Percentiles rank a stretch among this genome's conserved stretches.
Conservation (phyloP, 2,888 invertebrate species). For the Sinohyriopsis cumingii region DNA sequence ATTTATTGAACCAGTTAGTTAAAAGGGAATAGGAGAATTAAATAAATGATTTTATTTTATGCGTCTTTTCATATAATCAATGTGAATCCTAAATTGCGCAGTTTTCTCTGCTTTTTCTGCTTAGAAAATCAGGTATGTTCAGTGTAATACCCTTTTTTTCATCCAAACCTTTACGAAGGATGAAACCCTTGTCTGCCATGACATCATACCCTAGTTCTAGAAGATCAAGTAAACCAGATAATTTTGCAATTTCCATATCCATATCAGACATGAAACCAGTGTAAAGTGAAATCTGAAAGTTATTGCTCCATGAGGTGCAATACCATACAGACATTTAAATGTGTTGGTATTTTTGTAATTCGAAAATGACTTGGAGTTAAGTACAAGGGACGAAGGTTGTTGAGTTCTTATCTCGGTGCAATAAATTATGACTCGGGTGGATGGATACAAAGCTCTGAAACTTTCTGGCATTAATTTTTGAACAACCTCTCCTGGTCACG, state of each 20-base stretch:
- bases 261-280: slow-evolving; percentile 18
- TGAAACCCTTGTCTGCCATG: too few species aligned
- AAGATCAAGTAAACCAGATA: slow-evolving; percentile 20
- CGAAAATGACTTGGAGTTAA: slow-evolving; percentile 14
- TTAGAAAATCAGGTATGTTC: slow-evolving; percentile 13
- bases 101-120: slow-evolving; percentile 10
- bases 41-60: too few species aligned
- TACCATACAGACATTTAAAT: slow-evolving; percentile 23
- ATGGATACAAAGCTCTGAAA: slow-evolving; percentile 18
- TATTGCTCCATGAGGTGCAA: slow-evolving; percentile 20
- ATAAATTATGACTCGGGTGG: slow-evolving; percentile 13
- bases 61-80: slow-evolving; percentile 13
- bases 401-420: slow-evolving; percentile 13
- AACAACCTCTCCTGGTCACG: slow-evolving; percentile 11
- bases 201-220: slow-evolving; percentile 20
- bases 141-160: slow-evolving; percentile 9
- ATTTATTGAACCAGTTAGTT: too few species aligned
- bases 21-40: too few species aligned
- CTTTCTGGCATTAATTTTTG: slow-evolving; percentile 17
- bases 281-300: slow-evolving; percentile 17
- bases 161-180: slow-evolving; percentile 10
- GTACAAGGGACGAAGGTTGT: slow-evolving; percentile 9
- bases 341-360: slow-evolving; percentile 16
- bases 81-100: slow-evolving; percentile 16
- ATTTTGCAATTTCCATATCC: slow-evolving; percentile 27